Conservation (phyloP, 2,113 vertebrate genomes). For the Colistium nudipinnis region DNA sequence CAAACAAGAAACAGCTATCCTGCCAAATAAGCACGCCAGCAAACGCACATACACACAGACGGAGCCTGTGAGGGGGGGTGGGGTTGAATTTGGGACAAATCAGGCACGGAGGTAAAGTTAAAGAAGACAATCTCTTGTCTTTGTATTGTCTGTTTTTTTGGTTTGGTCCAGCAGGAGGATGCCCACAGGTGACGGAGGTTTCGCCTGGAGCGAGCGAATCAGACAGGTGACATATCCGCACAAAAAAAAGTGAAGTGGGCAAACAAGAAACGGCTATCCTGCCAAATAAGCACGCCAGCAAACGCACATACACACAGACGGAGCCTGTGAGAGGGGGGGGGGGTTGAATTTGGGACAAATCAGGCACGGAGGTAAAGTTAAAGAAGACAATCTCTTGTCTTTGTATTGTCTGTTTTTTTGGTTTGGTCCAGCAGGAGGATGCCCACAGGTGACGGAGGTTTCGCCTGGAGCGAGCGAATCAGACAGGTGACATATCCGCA, state of each 20-base stretch:
- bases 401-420: constrained; percentile 50
- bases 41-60: constrained; percentile 16
- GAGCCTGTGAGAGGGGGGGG: constrained; percentile 24
- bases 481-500: no score
- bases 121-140: constrained; percentile 51
- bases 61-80: constrained; percentile 21
- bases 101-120: constrained; percentile 43
- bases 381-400: constrained; percentile 51
- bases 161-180: constrained; percentile 30
- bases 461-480: no score
- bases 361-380: constrained; percentile 43
- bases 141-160: constrained; percentile 46
- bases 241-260: constrained; percentile 29
- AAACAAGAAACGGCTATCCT: constrained; percentile 51
- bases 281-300: constrained; percentile 20
- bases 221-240: no score
- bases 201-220: no score
- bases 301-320: constrained; percentile 11
- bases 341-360: constrained; percentile 59
- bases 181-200: constrained; percentile 16
- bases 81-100: constrained; percentile 58
- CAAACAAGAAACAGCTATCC: constrained; percentile 52
- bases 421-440: constrained; percentile 30
- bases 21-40: constrained; percentile 18
- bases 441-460: constrained; percentile 16